Evolutionary conservation across 2,797 vertebrate species (phyloP).

Genomic region (Liparis tanakae): DNA sequence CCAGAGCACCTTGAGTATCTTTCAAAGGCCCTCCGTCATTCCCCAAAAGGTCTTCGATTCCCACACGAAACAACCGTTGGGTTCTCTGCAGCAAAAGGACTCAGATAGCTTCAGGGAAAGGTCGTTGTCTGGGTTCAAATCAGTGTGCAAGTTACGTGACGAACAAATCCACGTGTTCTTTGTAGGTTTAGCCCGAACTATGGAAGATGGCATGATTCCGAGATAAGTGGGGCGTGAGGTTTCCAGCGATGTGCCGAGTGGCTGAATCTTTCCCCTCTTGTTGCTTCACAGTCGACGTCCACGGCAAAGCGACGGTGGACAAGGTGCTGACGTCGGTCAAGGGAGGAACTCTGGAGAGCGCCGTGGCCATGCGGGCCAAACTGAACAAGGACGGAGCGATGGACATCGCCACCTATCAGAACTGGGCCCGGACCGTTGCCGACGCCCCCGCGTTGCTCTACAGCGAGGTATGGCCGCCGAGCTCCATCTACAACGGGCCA

Average conservation of each 20-base stretch:
- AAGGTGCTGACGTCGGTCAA: slow-evolving; percentile 85
- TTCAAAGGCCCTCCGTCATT: no score
- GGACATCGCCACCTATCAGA: slow-evolving; percentile 77
- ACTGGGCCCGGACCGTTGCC: slow-evolving; percentile 85
- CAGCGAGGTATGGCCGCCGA: slow-evolving; percentile 65
- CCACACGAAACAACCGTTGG: no score
- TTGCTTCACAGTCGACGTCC: background rate
- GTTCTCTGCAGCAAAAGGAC: no score
- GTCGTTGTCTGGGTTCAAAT: no score
- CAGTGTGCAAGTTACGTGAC: no score
- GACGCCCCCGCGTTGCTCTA: slow-evolving; percentile 83
- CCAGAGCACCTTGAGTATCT: no score
- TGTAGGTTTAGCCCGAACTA: background rate
- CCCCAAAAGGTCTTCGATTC: no score
- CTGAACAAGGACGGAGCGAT: slow-evolving; percentile 64
- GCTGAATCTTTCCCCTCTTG: background rate
- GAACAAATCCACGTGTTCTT: no score
- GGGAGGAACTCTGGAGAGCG: slow-evolving; percentile 82
- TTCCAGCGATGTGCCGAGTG: background rate
- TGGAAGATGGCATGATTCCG: background rate
- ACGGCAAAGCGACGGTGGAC: slow-evolving; percentile 75
- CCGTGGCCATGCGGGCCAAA: slow-evolving; percentile 81
- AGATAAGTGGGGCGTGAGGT: background rate
- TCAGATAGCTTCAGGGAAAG: no score
- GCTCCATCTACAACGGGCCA: no score